Percentiles rank a stretch among this genome's conserved stretches.
Evolutionary conservation across 2,113 vertebrate genomes (phyloP).

Genomic region (Phaetusa simplex): DNA sequence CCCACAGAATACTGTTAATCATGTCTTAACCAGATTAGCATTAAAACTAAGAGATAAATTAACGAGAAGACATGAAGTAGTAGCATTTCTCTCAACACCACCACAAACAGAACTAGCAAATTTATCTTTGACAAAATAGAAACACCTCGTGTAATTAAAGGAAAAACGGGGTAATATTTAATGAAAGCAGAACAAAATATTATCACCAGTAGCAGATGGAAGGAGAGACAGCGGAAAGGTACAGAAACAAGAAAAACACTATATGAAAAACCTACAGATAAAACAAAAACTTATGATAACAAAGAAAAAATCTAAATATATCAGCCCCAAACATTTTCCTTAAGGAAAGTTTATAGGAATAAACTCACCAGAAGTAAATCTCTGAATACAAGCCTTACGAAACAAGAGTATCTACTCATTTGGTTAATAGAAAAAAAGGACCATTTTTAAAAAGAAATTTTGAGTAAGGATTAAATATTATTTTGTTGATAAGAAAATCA

Average conservation of each 20-base stretch:
- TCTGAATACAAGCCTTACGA: neutral
- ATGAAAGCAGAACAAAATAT: neutral
- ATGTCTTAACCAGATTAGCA: constrained; percentile 45
- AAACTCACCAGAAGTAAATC: neutral
- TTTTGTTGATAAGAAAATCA: neutral
- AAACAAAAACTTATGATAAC: neutral
- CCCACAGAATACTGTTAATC: constrained; percentile 11
- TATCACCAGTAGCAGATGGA: neutral
- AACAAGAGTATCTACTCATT: neutral
- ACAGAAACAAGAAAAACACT: neutral
- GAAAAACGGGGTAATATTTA: constrained; percentile 6
- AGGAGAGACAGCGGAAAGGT: neutral
- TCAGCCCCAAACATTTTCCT: neutral
- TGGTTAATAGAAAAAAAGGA: neutral
- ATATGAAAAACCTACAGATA: neutral
- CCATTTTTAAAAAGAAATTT: neutral
- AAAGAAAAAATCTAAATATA: neutral
- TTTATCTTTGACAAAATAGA: constrained; percentile 56
- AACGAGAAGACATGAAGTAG: constrained; percentile 8
- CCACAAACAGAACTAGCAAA: constrained; percentile 32
- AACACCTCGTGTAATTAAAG: neutral
- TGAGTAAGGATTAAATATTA: neutral
- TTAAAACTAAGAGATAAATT: constrained; percentile 57
- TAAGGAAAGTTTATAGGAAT: neutral
- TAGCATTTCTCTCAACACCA: constrained; percentile 1